phyloP scores from a whole-genome alignment of 2,113 vertebrate genomes.

The Orientallactaga bullata region DNA sequence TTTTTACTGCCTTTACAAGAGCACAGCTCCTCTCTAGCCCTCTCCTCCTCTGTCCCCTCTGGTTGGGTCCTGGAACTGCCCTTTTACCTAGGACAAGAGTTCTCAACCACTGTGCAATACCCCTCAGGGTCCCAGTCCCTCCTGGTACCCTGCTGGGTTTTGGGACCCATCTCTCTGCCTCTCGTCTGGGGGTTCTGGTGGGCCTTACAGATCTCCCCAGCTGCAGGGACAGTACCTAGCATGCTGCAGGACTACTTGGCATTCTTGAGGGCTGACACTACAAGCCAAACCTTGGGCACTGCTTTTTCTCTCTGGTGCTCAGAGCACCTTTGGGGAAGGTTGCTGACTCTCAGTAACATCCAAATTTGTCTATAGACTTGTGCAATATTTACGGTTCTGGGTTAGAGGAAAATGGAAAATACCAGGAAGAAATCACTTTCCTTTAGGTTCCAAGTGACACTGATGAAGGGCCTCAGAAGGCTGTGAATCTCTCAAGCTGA shows the following conservation, averaged over 20 bases:
- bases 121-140: slow-evolving; percentile 47
- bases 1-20: slow-evolving; percentile 60
- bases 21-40: slow-evolving; percentile 43
- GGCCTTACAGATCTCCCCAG: slow-evolving; percentile 6
- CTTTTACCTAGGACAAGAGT: slow-evolving; percentile 77
- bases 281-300: slow-evolving; percentile 61
- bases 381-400: slow-evolving; percentile 85
- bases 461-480: slow-evolving; percentile 34
- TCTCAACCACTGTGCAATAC: slow-evolving; percentile 88
- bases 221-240: neutral
- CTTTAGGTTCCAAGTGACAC: slow-evolving; percentile 58
- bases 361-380: slow-evolving; percentile 81
- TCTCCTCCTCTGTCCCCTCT: neutral
- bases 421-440: slow-evolving; percentile 59
- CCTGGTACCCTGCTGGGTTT: neutral
- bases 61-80: neutral
- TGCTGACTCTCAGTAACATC: slow-evolving; percentile 56
- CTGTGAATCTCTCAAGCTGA: neutral
- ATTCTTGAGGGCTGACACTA: slow-evolving; percentile 52
- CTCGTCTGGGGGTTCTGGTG: neutral
- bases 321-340: slow-evolving; percentile 63
- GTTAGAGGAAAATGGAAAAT: slow-evolving; percentile 65
- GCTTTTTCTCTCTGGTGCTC: slow-evolving; percentile 63
- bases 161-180: neutral
- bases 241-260: slow-evolving; percentile 49